Percentiles rank a stretch among this genome's conserved stretches.
Conservation (phyloP, 2,113 vertebrate species). For the Protobothrops flavoviridis region DNA sequence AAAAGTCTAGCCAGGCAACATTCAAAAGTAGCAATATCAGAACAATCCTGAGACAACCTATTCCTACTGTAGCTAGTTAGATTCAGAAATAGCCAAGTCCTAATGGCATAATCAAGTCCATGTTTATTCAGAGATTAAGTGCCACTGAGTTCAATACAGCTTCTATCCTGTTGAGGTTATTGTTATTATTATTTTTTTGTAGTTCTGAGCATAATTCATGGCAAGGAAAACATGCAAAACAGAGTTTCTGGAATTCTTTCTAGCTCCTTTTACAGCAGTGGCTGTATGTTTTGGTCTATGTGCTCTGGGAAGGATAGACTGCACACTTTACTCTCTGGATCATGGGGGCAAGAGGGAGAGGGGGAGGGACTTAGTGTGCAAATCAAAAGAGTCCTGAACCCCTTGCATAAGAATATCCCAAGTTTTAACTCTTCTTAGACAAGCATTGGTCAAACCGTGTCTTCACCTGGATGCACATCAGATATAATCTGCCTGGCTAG, state of each 20-base stretch:
- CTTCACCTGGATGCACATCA: neutral
- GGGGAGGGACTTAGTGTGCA: neutral
- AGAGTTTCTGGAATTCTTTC: neutral
- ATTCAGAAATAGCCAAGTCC: neutral
- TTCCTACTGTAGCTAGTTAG: neutral
- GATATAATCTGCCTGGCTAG: neutral
- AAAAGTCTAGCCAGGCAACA: neutral
- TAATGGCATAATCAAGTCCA: neutral
- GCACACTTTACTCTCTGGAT: neutral
- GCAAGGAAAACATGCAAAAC: neutral
- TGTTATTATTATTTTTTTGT: neutral
- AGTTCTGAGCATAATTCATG: too few species aligned
- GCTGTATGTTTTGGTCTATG: neutral
- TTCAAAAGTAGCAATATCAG: neutral
- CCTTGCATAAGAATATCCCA: neutral
- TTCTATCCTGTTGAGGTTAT: neutral
- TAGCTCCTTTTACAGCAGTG: neutral
- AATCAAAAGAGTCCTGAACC: neutral
- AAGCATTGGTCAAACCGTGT: neutral
- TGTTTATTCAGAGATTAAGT: neutral
- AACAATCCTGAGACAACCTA: neutral
- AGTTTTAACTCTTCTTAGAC: neutral
- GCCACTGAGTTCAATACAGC: neutral
- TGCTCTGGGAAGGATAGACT: neutral
- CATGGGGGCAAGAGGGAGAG: neutral